phyloP scores from a whole-genome alignment of 2,888 invertebrate genomes.

The Augiades crinisus region DNA sequence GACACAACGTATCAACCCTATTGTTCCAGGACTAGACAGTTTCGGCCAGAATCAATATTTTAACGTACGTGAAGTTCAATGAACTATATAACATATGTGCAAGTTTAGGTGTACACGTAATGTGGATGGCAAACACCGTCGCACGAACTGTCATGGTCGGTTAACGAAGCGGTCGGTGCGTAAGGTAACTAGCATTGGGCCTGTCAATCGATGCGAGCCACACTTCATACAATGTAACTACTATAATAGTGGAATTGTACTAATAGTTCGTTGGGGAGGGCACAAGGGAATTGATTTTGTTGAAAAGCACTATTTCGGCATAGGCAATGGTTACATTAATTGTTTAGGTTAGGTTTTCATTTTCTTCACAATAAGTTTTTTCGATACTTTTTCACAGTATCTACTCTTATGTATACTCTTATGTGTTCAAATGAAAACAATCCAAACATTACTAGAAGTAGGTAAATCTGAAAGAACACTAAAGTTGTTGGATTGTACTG shows the following conservation, averaged over 20 bases:
- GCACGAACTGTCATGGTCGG: constrained; percentile 25
- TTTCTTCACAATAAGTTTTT: too few relatives aligned
- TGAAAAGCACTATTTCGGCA: too few relatives aligned
- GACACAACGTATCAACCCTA: background rate
- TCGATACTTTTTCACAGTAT: too few relatives aligned
- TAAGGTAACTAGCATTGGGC: constrained; percentile 37
- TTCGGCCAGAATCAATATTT: background rate
- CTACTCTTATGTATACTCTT: too few relatives aligned
- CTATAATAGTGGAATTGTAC: background rate
- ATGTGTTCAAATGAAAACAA: too few relatives aligned
- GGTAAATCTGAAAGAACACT: too few relatives aligned
- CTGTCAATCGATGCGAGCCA: constrained; percentile 36
- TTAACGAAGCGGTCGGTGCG: constrained; percentile 38
- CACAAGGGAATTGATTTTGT: too few relatives aligned
- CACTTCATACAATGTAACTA: constrained; percentile 10
- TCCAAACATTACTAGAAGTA: too few relatives aligned
- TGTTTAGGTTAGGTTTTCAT: too few relatives aligned
- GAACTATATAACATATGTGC: constrained; percentile 6
- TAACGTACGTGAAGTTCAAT: constrained; percentile 15
- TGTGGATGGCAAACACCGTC: constrained; percentile 19
- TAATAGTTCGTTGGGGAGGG: background rate
- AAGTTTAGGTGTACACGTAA: constrained; percentile 1
- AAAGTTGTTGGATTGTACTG: too few relatives aligned
- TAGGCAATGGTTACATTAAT: too few relatives aligned
- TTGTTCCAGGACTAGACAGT: background rate